Evolutionary conservation across 2,797 vertebrate species (phyloP), one percentile per base, ranked within the genome.

Genomic region (Microctenopoma stevenorrisi): DNA sequence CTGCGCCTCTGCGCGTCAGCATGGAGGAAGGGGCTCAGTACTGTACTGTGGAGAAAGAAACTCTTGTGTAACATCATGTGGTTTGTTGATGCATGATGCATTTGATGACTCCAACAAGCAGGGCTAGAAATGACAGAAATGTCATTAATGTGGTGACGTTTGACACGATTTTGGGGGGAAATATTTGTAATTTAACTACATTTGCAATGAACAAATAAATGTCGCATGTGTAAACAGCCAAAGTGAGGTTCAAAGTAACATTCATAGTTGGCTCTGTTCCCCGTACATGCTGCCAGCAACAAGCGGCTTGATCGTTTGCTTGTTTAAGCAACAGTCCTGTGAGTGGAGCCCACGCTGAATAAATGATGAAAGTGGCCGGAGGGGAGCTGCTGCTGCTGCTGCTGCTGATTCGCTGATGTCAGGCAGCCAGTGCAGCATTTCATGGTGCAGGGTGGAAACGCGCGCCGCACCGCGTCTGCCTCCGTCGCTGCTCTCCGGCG

Each of bases 321-420:
- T 83, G 85, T 89, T 90, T 70, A 86, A 83, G 73, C 86, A 84
- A 68, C 83, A 78, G 61, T 78, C 76, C n/a, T n/a, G 40, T 10
- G 35, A 33, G 50, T 43, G 78, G 57, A 64, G 75, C 85, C 66
- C 72, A 69, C 83, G 66, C 76, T 85, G 83, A 86, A 92, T 94
- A 93, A 94, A 93, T 93, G 93, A 94, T 94, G 76, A 94, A 94
- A 92, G 92, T 75, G 68, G 70, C 63, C 86, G 68, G 76, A 85
- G 76, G 55, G 55, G 86, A 88, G 86, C 18, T 18, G 18, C 18
- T 18, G 18, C 18, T 18, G 18, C 18, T 18, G 90, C 89, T 89
- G 94, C 93, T 84, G 92, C 91, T 91, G 92, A 93, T 89, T 89
- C 83, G 96, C 96, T 97, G 96, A 96, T 96, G 96, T 96, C 95